Evolutionary conservation across 2,888 invertebrate species (phyloP), one percentile per base, ranked within the genome.

Genomic region (Clanis bilineata): DNA sequence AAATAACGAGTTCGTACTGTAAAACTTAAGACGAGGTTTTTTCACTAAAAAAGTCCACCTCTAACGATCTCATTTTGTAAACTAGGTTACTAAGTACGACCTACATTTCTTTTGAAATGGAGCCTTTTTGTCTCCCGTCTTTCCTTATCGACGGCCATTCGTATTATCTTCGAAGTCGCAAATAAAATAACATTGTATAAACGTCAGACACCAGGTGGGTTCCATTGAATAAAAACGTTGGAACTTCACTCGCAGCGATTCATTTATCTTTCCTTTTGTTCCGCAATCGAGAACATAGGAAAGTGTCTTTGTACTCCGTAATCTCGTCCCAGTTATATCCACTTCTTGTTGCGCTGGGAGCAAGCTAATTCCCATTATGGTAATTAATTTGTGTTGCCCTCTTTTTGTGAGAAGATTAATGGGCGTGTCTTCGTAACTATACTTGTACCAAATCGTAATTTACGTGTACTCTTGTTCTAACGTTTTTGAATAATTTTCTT

Each of bases 241-340:
- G 64, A 66, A 68, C 60, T 60, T 71, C 64, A 63, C 64, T 59
- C 64, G 66, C 66, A 70, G 69, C 68, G 68, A 75, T 69, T 72
- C 75, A 83, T 84, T 82, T 81, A 82, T 84, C 79, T 78, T 71
- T 57, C 68, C 77, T 61, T 74, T 80, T 83, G 81, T 82, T 75
- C 72, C 65, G 58, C 68, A 76, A 74, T 77, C 68, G 72, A 68
- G 72, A 67, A 68, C 71, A 66, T 68, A 63, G 65, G 70, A 69
- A 69, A 72, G 72, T 61, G 71, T 72, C 70, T 73, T 76, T 70
- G 66, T 71, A 65, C 67, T 74, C 64, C 64, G 75, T 72, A 76
- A 79, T 78, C 74, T 74, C 74, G 73, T 71, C 73, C 70, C 64
- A 76, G 73, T 79, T 77, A 68, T 65, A 65, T 60, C 62, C 61